phyloP scores from a whole-genome alignment of 2,888 invertebrate species.

The Clitarchus hookeri region DNA sequence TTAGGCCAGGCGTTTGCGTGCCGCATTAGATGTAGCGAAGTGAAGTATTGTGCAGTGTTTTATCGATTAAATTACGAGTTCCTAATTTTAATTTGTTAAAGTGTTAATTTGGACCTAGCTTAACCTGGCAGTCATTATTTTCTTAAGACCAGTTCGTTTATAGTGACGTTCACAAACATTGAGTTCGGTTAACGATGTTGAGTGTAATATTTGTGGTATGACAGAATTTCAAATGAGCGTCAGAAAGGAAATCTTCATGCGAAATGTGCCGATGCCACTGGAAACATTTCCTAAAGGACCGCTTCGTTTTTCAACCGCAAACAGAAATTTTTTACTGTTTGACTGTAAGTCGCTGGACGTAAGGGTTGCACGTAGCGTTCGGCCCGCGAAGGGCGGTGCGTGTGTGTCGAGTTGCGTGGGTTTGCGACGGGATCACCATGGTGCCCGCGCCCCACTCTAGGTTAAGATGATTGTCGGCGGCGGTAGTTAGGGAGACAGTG shows the following conservation, averaged over 20 bases:
- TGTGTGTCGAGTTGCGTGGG: neutral
- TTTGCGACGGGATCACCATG: neutral
- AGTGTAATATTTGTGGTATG: neutral
- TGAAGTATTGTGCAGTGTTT: slow-evolving; percentile 4
- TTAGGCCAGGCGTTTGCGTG: no score
- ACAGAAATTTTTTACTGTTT: neutral
- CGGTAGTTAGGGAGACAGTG: slow-evolving; percentile 21
- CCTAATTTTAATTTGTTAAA: neutral
- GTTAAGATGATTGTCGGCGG: slow-evolving; percentile 26
- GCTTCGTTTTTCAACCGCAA: neutral
- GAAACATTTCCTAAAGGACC: neutral
- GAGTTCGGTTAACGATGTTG: neutral
- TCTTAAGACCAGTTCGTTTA: neutral
- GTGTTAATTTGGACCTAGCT: neutral
- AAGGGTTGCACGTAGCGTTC: neutral
- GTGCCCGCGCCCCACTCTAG: neutral
- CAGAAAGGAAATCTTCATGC: neutral
- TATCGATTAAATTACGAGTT: neutral
- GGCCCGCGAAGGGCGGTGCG: neutral
- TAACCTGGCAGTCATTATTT: neutral
- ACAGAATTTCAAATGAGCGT: neutral
- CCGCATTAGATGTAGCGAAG: no score
- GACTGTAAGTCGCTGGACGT: neutral
- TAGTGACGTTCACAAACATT: neutral
- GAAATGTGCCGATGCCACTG: neutral